Evolutionary conservation across 2,113 vertebrate genomes (phyloP).

Genomic region (Dermatemys mawii): DNA sequence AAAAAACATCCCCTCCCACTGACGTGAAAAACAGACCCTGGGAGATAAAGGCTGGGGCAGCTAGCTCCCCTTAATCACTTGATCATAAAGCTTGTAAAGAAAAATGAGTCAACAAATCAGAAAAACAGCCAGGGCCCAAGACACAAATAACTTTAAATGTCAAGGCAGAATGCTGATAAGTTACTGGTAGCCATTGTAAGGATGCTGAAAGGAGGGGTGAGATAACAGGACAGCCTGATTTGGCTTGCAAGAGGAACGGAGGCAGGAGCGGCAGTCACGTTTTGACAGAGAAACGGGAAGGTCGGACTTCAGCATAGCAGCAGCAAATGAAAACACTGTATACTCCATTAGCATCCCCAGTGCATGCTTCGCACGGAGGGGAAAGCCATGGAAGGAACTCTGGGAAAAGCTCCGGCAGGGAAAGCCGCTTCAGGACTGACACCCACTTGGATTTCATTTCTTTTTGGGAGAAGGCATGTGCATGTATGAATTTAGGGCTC

Average conservation of each 20-base stretch:
- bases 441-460: neutral
- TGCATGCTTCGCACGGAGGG: neutral
- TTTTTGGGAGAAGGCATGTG: neutral
- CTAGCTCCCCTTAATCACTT: neutral
- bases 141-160: conserved; percentile 21
- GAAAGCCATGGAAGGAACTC: conserved; percentile 12
- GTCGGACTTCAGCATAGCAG: conserved; percentile 7
- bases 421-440: neutral
- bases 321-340: neutral
- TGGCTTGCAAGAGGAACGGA: neutral
- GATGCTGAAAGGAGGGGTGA: neutral
- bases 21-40: neutral
- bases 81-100: neutral
- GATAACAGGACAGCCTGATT: conserved; percentile 40
- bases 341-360: neutral
- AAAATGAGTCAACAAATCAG: conserved; percentile 28
- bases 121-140: neutral
- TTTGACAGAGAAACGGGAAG: neutral
- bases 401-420: neutral
- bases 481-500: neutral
- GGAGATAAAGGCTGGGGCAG: neutral
- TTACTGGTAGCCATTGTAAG: neutral
- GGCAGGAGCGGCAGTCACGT: neutral
- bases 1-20: neutral
- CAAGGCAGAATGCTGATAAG: neutral